Conservation (phyloP, 92 coral and sea anemone species). For the Palythoa caribaeorum region DNA sequence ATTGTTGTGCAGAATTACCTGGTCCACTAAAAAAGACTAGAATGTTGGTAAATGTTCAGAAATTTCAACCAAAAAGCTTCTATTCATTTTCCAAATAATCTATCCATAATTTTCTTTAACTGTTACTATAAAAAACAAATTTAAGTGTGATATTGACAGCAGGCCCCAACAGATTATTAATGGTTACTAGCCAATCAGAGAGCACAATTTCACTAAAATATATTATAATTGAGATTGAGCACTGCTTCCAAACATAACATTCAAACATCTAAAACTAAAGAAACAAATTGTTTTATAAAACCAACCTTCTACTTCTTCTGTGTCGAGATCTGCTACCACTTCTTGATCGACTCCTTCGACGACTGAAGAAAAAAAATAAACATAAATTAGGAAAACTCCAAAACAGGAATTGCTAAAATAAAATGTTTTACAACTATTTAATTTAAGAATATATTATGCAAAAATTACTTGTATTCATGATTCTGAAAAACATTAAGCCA, state of each 20-base stretch:
- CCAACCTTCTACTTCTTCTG: constrained; percentile 24
- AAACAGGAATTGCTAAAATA: not conserved
- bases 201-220: no score
- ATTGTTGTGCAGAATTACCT: no score
- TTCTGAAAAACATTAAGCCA: not conserved
- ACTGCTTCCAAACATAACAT: not conserved
- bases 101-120: no score
- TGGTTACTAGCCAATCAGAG: no score
- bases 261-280: not conserved
- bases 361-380: constrained; percentile 23
- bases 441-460: not conserved
- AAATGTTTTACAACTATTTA: not conserved
- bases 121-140: no score
- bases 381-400: not conserved
- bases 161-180: no score
- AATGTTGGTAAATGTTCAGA: no score
- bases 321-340: constrained; percentile 47
- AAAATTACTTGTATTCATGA: not conserved
- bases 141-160: no score
- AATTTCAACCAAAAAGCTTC: no score
- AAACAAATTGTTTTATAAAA: not conserved
- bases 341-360: constrained; percentile 65
- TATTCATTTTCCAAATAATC: no score
- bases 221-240: not conserved
- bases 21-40: no score